Base-by-base conservation (phyloP, 2,888 invertebrate genomes). In the Drosophila robusta region DNA sequence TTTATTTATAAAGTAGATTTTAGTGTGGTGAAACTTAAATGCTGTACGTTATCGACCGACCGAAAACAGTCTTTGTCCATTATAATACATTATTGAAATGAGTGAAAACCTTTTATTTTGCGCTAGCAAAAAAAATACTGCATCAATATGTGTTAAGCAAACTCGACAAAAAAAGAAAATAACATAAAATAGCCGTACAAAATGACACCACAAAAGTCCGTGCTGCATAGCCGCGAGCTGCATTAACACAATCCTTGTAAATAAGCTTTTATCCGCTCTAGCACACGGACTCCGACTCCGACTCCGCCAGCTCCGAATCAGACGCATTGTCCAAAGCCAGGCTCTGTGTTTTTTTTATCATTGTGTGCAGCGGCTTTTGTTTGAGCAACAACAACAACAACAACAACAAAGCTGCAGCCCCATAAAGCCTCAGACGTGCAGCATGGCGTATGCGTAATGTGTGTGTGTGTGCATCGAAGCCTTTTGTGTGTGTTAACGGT, bases 181-280 rank as follows among this genome's bases (percentile, higher is more conserved):
- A 61, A 29, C 9, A 9, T 9, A 45, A 54, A 54, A 29, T n/a
- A 49, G 24, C 32, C 41, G 44, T 36, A 34, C 34, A 34, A 65
- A 69, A 71, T 63, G 70, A 45, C 67, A 58, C 79, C 79, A 61
- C 79, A 74, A 73, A 72, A 80, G 72, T 75, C 72, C 66, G 66
- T 86, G 84, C 82, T 82, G 82, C 82, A 82, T 82, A 69, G 87
- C 82, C 82, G 81, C 78, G 73, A 70, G 82, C 87, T 75, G 78
- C 80, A 83, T 82, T 82, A 86, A 80, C 70, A 70, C 70, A 78
- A 86, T 83, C 87, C 87, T 71, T 87, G 75, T 83, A 83, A 87
- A 82, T 83, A 84, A 86, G 81, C 84, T 75, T 82, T 82, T 75
- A 82, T 86, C 66, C 81, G 78, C 54, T 62, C 49, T 56, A 50